Evolutionary conservation across 2,888 invertebrate species (phyloP), one percentile per base, ranked within the genome.

Genomic region (Notocelia uddmanniana): DNA sequence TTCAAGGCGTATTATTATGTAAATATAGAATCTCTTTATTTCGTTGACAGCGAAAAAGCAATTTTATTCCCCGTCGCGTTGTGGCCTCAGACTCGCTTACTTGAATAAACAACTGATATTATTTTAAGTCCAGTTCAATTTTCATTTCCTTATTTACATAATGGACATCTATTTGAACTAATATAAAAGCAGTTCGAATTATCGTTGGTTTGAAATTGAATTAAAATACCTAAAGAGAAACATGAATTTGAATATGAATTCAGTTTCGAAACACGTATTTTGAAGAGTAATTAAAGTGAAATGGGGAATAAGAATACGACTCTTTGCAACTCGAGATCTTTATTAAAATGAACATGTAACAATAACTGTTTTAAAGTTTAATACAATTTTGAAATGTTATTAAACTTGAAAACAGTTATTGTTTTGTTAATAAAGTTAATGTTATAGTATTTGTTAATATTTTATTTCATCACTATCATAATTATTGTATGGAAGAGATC

Each of bases 1-100:
- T 75, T 75, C 75, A 75, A 64, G 55, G 21, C 37, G 69, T 54
- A 74, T 75, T 74, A 75, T 74, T 74, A 75, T 75, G 75, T 74
- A 69, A 74, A 74, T 74, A 66, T 60, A 55, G 55, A 6, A 69
- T 62, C 69, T 58, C 63, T 54, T 57, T 67, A 52, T 66, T 68
- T 64, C 58, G 67, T 70, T 59, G 58, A 54, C 68, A 52, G 50
- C 54, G 66, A 57, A 69, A 68, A 68, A 59, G 68, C 73, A 73
- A 73, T 73, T 52, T 66, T 69, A 64, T 66, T 55, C 21, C 50
- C 26, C 31, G 58, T 13, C 57, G 26, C 45, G 55, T 34, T 58
- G 26, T 41, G 19, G 50, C 26, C 23, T 58, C 50, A n/a, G 37
- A 26, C 41, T 31, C 55, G 55, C 34, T 64, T 57, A 50, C 48